Conservation (phyloP, 2,888 invertebrate genomes). For the Tachina grossa region DNA sequence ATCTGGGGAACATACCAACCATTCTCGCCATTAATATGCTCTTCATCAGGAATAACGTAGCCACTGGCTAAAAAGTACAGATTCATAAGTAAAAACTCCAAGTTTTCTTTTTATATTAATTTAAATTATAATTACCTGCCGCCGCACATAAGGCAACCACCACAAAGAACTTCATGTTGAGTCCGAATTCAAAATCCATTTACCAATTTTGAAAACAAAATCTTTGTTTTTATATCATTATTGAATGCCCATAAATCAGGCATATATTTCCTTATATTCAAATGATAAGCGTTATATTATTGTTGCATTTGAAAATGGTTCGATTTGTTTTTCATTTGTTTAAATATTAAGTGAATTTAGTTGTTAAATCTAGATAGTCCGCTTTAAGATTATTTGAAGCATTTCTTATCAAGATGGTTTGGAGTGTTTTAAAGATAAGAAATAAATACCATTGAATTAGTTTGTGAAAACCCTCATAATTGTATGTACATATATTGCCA, state of each 20-base stretch:
- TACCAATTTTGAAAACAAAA: neutral
- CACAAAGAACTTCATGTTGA: conserved; percentile 47
- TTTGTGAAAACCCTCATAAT: neutral
- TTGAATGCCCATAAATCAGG: neutral
- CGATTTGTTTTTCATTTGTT: neutral
- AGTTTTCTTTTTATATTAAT: neutral
- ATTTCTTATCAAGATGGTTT: conserved; percentile 22
- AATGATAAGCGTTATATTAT: conserved; percentile 10
- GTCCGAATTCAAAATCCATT: neutral
- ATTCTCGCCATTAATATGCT: conserved; percentile 70
- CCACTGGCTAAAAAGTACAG: conserved; percentile 19
- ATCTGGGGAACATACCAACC: conserved; percentile 73
- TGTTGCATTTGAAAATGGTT: neutral
- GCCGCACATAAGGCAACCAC: conserved; percentile 31
- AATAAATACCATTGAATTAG: neutral
- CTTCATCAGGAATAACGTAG: conserved; percentile 51
- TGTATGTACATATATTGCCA: neutral
- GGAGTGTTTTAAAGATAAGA: conserved; percentile 12
- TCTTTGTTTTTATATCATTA: conserved; percentile 50
- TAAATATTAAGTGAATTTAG: neutral
- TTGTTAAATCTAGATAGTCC: neutral
- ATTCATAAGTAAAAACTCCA: neutral
- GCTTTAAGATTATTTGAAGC: neutral
- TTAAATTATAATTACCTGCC: conserved; percentile 36
- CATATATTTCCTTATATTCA: neutral